phyloP scores from a whole-genome alignment of 2,888 invertebrate genomes.

The Melanostoma scalare region DNA sequence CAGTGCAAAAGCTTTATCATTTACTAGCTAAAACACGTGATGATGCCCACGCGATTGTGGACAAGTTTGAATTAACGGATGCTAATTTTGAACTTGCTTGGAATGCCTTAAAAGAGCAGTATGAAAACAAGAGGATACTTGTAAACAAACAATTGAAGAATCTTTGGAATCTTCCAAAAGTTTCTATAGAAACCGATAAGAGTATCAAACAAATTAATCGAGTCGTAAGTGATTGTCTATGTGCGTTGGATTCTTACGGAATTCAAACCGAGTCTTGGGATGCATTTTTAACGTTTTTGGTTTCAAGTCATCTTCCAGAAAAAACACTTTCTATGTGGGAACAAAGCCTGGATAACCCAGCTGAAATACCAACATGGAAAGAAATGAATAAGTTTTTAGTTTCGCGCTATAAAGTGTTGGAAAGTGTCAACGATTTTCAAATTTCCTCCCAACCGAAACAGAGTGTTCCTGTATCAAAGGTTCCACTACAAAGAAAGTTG shows the following conservation, averaged over 20 bases:
- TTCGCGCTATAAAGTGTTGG: slow-evolving; percentile 3
- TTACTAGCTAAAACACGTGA: background rate
- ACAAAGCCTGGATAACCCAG: background rate
- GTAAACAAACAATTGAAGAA: no score
- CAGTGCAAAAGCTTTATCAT: no score
- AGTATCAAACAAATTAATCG: slow-evolving; percentile 17
- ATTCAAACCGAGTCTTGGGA: slow-evolving; percentile 24
- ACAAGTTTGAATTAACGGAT: no score
- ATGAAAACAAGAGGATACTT: no score
- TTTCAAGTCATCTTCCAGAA: background rate
- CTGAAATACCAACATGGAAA: slow-evolving; percentile 26
- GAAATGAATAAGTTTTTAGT: slow-evolving; percentile 10
- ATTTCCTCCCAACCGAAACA: background rate
- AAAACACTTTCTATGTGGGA: slow-evolving; percentile 1
- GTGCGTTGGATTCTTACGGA: slow-evolving; percentile 15
- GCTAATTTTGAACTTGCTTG: no score
- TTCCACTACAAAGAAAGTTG: background rate
- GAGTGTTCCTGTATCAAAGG: background rate
- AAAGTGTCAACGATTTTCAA: slow-evolving; percentile 15
- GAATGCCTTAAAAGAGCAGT: no score
- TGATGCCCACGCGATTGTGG: no score
- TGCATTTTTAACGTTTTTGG: slow-evolving; percentile 11
- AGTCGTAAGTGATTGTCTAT: slow-evolving; percentile 30
- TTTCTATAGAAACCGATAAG: slow-evolving; percentile 1
- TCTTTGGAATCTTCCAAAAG: slow-evolving; percentile 8